These are phyloP conservation scores for Larimichthys polyactis DNA, from an alignment of 2,113 vertebrate species.

Conservation along the genomic window DNA sequence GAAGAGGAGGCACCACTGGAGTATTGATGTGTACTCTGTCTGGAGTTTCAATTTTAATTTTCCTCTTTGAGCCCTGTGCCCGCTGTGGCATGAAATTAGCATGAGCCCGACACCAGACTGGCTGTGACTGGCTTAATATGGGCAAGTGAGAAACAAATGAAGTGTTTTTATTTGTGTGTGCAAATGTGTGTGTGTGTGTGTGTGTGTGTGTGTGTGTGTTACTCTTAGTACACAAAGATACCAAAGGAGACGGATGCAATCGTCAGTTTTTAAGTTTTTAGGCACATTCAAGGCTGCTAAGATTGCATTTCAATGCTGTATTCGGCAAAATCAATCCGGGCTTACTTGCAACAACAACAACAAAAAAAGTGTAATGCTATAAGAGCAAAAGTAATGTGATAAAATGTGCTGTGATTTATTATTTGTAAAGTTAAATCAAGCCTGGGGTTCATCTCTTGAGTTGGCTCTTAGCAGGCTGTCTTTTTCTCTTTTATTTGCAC, in stretches of 20 bases:
- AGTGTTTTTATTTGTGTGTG: slow-evolving; percentile 39
- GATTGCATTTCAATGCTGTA: slow-evolving; percentile 48
- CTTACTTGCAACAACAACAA: slow-evolving; percentile 13
- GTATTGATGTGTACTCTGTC: slow-evolving; percentile 26
- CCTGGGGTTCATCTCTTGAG: slow-evolving; percentile 8
- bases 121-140: slow-evolving; percentile 65
- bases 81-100: slow-evolving; percentile 66
- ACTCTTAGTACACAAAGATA: slow-evolving; percentile 68
- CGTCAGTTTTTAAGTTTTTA: slow-evolving; percentile 36
- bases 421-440: slow-evolving; percentile 24
- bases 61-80: slow-evolving; percentile 41
- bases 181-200: slow-evolving; percentile 1
- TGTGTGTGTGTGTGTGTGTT: slow-evolving; percentile 11
- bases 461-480: slow-evolving; percentile 17
- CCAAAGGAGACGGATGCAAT: slow-evolving; percentile 79
- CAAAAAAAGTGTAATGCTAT: slow-evolving; percentile 14
- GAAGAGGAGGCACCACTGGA: slow-evolving; percentile 45
- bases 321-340: slow-evolving; percentile 33
- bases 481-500: slow-evolving; percentile 48
- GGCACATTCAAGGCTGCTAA: slow-evolving; percentile 38
- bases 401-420: slow-evolving; percentile 34
- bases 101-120: slow-evolving; percentile 59
- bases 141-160: slow-evolving; percentile 62
- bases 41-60: slow-evolving; percentile 51
- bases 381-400: slow-evolving; percentile 20